Conservation (phyloP, 2,113 vertebrate species). For the Urocynchramus pylzowi region DNA sequence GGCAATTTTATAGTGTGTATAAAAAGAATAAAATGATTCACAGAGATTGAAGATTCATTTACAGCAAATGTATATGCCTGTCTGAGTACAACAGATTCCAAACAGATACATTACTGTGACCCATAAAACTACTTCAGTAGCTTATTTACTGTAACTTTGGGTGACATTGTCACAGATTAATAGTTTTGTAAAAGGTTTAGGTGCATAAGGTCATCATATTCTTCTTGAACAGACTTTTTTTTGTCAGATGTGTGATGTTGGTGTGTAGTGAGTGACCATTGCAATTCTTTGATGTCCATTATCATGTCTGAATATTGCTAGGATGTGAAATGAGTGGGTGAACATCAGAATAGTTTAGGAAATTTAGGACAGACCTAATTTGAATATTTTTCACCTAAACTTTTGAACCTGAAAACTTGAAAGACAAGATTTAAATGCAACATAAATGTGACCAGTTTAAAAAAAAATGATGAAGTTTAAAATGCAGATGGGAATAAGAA, state of each 20-base stretch:
- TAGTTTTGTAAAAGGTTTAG: background rate
- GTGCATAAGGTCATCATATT: background rate
- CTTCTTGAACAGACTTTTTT: background rate
- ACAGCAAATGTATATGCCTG: background rate
- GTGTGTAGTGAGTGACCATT: background rate
- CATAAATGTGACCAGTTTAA: background rate
- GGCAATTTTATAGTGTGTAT: constrained; percentile 24
- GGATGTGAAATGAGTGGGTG: background rate
- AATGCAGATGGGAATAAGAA: constrained; percentile 25
- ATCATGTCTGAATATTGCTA: background rate
- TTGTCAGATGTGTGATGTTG: background rate
- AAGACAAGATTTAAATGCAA: background rate
- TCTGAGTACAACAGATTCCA: background rate
- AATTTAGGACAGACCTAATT: background rate
- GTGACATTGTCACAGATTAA: background rate
- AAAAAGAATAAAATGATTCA: constrained; percentile 39
- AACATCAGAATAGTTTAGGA: background rate
- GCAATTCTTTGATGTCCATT: background rate
- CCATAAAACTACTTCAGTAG: background rate
- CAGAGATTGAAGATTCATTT: constrained; percentile 1
- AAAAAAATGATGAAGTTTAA: background rate
- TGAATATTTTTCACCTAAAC: background rate
- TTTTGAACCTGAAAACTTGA: background rate
- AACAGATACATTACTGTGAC: background rate
- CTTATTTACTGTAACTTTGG: constrained; percentile 21